These are phyloP conservation scores for Prolemur simus DNA, from an alignment of 2,113 vertebrate species.

Conservation along the genomic window DNA sequence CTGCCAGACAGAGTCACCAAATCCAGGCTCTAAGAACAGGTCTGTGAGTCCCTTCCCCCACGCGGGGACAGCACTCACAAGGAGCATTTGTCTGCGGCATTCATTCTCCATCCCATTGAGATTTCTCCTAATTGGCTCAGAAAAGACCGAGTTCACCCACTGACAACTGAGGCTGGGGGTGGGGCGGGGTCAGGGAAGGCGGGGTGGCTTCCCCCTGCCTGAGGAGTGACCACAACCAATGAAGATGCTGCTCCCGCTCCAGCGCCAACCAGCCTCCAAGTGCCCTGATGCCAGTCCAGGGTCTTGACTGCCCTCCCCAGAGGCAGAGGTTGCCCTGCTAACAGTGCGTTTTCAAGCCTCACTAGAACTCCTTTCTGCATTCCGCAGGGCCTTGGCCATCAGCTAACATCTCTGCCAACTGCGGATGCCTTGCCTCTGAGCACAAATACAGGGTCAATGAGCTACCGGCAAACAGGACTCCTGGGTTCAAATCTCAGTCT, in stretches of 20 bases:
- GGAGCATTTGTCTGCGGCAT: rapidly evolving
- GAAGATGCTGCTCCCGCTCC: neutral
- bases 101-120: neutral
- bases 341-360: neutral
- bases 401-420: neutral
- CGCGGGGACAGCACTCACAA: rapidly evolving
- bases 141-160: neutral
- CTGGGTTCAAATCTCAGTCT: neutral
- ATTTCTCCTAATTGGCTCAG: neutral
- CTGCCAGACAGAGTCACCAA: neutral
- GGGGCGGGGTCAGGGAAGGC: neutral
- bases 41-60: rapidly evolving
- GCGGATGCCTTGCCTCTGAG: neutral
- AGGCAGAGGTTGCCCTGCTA: neutral
- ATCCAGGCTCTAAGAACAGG: rapidly evolving
- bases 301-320: neutral
- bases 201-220: neutral
- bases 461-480: neutral
- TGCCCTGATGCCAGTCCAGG: neutral
- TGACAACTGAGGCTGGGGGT: neutral
- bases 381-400: neutral
- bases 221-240: neutral
- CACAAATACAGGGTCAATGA: neutral
- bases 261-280: neutral
- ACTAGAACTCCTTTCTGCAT: neutral